phyloP scores from a whole-genome alignment of 2,113 vertebrate genomes.

The Dryoscopus gambensis region DNA sequence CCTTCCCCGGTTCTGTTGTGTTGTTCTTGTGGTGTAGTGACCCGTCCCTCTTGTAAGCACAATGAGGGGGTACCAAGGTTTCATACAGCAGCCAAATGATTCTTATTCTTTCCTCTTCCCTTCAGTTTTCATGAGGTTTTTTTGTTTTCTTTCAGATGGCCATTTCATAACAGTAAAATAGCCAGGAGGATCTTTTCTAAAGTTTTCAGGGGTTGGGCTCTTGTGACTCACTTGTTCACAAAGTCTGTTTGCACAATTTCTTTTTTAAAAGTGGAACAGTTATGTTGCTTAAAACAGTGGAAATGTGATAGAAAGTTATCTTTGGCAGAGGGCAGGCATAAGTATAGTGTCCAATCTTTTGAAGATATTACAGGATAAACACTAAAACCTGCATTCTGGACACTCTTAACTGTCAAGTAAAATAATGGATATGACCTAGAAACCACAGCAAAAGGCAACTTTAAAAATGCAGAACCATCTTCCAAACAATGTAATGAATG shows the following conservation, averaged over 20 bases:
- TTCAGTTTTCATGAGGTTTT: neutral
- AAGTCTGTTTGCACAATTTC: neutral
- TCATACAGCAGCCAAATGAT: neutral
- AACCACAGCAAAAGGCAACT: neutral
- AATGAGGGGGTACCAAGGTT: neutral
- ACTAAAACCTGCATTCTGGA: neutral
- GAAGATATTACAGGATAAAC: neutral
- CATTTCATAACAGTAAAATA: neutral
- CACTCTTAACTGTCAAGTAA: neutral
- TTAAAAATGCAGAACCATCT: neutral
- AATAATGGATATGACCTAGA: neutral
- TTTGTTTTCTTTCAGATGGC: neutral
- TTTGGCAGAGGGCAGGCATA: neutral
- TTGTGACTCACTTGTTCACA: neutral
- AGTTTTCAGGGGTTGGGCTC: neutral
- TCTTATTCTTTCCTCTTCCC: neutral
- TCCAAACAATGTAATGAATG: neutral
- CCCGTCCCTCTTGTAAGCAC: neutral
- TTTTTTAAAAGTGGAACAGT: neutral
- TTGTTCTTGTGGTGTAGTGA: neutral
- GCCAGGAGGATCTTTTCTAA: neutral
- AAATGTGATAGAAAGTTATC: neutral
- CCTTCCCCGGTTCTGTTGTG: neutral
- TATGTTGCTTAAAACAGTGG: neutral
- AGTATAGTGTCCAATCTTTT: neutral